These are phyloP conservation scores for Suncus etruscus DNA, from an alignment of 2,113 vertebrate genomes.

Conservation along the genomic window DNA sequence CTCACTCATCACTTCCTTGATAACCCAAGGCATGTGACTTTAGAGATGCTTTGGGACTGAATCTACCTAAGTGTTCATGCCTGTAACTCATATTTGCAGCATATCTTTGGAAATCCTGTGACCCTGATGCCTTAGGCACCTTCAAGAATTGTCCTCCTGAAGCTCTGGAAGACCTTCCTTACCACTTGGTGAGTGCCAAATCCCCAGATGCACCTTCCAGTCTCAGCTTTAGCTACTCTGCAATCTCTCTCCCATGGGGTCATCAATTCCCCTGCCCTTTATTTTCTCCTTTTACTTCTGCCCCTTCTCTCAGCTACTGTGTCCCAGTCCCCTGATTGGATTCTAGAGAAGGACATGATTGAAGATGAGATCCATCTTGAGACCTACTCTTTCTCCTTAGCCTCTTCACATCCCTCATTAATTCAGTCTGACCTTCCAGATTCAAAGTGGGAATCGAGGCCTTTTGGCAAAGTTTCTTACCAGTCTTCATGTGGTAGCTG, in stretches of 20 bases:
- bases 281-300: not conserved
- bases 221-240: not conserved
- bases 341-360: not conserved
- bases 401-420: not conserved
- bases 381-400: not conserved
- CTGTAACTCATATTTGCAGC: slow-evolving; percentile 63
- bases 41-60: not conserved
- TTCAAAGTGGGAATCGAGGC: slow-evolving; percentile 83
- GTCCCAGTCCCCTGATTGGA: not conserved
- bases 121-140: slow-evolving; percentile 85
- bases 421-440: slow-evolving; percentile 79
- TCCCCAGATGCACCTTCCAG: not conserved
- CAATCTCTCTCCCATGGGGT: not conserved
- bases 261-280: not conserved
- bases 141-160: slow-evolving; percentile 88
- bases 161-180: slow-evolving; percentile 88
- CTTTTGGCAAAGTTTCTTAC: slow-evolving; percentile 87
- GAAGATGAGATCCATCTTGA: too few species aligned
- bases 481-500: slow-evolving; percentile 88
- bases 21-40: not conserved
- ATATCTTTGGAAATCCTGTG: slow-evolving; percentile 89
- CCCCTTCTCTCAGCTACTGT: not conserved
- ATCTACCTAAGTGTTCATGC: not conserved
- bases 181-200: slow-evolving; percentile 87
- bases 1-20: not conserved